Evolutionary conservation across 2,113 vertebrate genomes (phyloP).

Genomic region (Thymallus thymallus): DNA sequence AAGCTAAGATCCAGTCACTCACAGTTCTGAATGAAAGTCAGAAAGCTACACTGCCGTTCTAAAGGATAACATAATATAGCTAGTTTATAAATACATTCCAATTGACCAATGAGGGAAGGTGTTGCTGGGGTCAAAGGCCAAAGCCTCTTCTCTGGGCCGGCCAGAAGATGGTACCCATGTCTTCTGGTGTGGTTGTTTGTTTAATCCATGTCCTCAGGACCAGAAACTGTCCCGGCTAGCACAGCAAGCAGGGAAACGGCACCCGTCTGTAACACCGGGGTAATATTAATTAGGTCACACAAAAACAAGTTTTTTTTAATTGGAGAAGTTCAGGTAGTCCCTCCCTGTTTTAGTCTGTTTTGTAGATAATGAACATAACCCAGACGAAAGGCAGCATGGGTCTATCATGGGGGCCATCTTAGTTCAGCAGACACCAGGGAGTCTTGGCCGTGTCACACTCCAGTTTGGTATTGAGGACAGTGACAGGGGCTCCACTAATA

Average conservation of each 20-base stretch:
- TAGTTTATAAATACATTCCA: slow-evolving; percentile 12
- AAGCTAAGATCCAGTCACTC: neutral
- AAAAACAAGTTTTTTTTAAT: too few species aligned
- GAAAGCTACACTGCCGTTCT: neutral
- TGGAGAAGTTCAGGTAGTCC: too few species aligned
- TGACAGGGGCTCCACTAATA: slow-evolving; percentile 88
- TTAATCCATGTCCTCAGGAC: too few species aligned
- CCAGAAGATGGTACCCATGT: neutral
- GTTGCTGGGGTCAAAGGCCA: neutral
- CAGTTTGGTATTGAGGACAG: slow-evolving; percentile 82
- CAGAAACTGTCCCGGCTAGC: neutral
- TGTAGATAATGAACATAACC: neutral
- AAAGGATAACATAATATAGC: neutral
- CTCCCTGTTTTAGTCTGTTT: too few species aligned
- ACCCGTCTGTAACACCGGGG: neutral
- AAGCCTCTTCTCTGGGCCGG: neutral
- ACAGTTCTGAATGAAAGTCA: neutral
- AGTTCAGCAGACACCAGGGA: slow-evolving; percentile 88
- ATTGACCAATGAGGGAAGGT: neutral
- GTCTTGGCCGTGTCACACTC: slow-evolving; percentile 86
- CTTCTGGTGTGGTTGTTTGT: neutral
- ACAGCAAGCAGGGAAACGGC: neutral
- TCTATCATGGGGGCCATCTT: neutral
- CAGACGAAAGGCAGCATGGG: neutral
- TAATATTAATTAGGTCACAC: neutral